A percentile compares a stretch with the other conserved stretches of the same genome.
Conservation (phyloP, 1,140 invertebrate species). For the Oedothorax gibbosus region DNA sequence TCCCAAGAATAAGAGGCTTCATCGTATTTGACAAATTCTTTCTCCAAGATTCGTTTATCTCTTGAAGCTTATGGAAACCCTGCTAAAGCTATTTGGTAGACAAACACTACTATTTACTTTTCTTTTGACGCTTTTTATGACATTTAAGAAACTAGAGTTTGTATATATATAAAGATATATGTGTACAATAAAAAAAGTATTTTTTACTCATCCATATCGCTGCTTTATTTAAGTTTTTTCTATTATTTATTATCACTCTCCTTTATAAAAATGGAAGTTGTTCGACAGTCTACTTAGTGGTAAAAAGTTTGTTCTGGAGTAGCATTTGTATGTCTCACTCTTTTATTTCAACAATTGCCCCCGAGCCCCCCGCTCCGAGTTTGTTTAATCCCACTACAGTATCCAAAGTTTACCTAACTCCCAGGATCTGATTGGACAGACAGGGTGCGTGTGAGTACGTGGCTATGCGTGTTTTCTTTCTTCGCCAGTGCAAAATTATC, state of each 20-base stretch:
- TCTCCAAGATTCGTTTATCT: constrained; percentile 58
- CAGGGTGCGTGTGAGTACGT: constrained; percentile 42
- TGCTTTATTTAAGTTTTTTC: constrained; percentile 1
- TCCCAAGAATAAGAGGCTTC: constrained; percentile 48
- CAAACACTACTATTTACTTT: constrained; percentile 60
- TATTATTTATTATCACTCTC: constrained; percentile 30
- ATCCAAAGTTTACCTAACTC: constrained; percentile 61
- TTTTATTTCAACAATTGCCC: constrained; percentile 60
- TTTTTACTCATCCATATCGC: constrained; percentile 43
- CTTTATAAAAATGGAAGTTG: constrained; percentile 47
- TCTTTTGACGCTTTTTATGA: constrained; percentile 59
- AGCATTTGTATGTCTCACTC: constrained; percentile 57
- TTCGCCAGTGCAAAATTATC: constrained; percentile 58
- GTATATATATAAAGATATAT: constrained; percentile 33
- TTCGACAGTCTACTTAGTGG: constrained; percentile 55
- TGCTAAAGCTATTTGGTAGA: constrained; percentile 53
- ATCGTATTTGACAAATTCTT: constrained; percentile 59
- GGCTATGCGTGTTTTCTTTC: constrained; percentile 59
- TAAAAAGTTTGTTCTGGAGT: constrained; percentile 58
- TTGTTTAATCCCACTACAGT: constrained; percentile 59
- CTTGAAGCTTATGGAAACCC: constrained; percentile 43
- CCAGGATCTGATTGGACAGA: constrained; percentile 57
- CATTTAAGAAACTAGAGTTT: constrained; percentile 59
- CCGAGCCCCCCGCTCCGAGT: constrained; percentile 49
- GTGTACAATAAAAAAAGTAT: constrained; percentile 21